A percentile compares a stretch with the other conserved stretches of the same genome.
phyloP scores from a whole-genome alignment of 2,888 invertebrate genomes.

The Nipponacmea schrenckii region DNA sequence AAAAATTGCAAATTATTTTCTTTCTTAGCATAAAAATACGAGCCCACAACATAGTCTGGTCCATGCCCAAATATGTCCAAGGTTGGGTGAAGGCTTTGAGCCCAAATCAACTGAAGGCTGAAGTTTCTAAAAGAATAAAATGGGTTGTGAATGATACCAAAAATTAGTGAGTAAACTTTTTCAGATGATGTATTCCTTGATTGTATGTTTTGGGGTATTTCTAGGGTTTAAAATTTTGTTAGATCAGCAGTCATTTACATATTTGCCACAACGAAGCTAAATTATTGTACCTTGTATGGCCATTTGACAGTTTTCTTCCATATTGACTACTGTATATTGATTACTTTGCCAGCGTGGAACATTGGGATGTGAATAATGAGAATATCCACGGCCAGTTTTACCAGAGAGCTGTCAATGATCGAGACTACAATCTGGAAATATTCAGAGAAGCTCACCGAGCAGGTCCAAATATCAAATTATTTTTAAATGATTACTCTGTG shows the following conservation, averaged over 20 bases:
- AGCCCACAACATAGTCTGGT: slow-evolving; percentile 29
- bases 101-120: neutral
- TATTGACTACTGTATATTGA: too few relatives aligned
- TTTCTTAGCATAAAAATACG: slow-evolving; percentile 29
- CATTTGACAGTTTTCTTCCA: too few relatives aligned
- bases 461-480: slow-evolving; percentile 40
- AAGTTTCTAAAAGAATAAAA: neutral
- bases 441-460: slow-evolving; percentile 36
- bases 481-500: slow-evolving; percentile 45
- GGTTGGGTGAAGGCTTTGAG: slow-evolving; percentile 30
- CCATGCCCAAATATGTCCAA: slow-evolving; percentile 23
- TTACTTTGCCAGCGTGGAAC: slow-evolving; percentile 36
- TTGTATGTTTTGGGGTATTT: too few relatives aligned
- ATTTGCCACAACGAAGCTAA: too few relatives aligned
- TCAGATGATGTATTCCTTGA: too few relatives aligned
- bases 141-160: too few relatives aligned
- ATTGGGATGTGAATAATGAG: slow-evolving; percentile 58
- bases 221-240: too few relatives aligned
- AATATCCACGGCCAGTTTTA: slow-evolving; percentile 46
- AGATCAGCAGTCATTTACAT: too few relatives aligned
- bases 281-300: too few relatives aligned
- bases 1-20: too few relatives aligned
- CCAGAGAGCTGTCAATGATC: slow-evolving; percentile 34
- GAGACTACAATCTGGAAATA: slow-evolving; percentile 41
- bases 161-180: too few relatives aligned